Base-by-base conservation (phyloP, 2,888 invertebrate species). In the Andrena chrysosceles region DNA sequence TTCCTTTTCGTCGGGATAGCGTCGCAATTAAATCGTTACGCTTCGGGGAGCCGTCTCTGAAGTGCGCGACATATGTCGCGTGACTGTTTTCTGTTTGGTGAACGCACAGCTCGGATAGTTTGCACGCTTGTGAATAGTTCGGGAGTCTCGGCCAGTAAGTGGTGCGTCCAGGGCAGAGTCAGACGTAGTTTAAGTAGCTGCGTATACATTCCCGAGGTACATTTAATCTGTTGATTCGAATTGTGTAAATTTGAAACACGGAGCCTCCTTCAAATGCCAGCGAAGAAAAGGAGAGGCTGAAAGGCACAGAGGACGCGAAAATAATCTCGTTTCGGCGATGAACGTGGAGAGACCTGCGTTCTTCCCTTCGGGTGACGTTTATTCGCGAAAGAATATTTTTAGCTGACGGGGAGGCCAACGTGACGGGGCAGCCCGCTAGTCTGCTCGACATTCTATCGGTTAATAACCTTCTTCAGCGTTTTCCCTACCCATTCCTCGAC, bases 321-420 rank as follows among this genome's bases (percentile, higher is more conserved):
- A 84, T 85, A 87, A 85, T 80, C 69, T 77, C 76, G 70, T 86
- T 78, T 70, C 64, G 69, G 8, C 67, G 62, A 56, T 64, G 70
- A 78, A 69, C 66, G 60, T 60, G 66, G 52, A 49, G 74, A 66
- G 74, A 74, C 77, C 66, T 59, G 29, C 64, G 52, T 63, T 60
- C 80, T 16, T 29, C 73, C 54, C 42, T 48, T 29, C 72, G 63
- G 33, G 33, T 60, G 81, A 85, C 87, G 73, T 80, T 84, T 86
- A 86, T 84, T 82, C 78, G 69, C 52, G 66, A 71, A 74, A 70
- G 82, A 88, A 88, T 88, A 87, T 87, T 87, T 88, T 87, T 88
- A 87, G 84, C 84, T n/a, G 63, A 63, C 77, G 66, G 73, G 29
- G 76, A 67, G 60, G 10, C 42, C 54, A 6, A 2, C 26, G n/a